These are phyloP conservation scores for Trematocara nigrifrons DNA, from an alignment of 2,113 vertebrate species.

Conservation along the genomic window DNA sequence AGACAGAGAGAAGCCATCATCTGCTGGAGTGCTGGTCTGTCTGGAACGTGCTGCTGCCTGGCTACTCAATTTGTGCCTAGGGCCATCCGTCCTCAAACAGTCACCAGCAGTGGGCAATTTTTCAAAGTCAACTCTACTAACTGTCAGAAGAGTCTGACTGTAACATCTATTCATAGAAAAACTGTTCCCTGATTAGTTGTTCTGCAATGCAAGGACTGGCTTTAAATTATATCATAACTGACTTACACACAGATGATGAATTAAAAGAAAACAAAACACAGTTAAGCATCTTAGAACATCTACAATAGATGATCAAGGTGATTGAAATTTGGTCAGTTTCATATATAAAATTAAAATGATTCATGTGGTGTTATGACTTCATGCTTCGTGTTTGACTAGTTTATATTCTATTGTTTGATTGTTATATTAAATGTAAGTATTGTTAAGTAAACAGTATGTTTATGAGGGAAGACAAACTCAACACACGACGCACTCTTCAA, in stretches of 20 bases:
- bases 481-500: neutral
- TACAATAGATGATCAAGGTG: neutral
- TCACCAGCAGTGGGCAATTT: neutral
- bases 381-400: neutral
- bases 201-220: neutral
- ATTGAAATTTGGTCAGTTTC: neutral
- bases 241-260: neutral
- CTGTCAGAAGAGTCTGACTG: neutral
- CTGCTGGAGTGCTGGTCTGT: neutral
- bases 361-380: neutral
- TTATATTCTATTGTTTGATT: neutral
- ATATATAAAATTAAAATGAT: neutral
- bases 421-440: neutral
- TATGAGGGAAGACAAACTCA: neutral
- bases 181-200: neutral
- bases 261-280: neutral
- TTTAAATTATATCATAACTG: neutral
- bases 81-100: slow-evolving; percentile 16
- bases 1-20: neutral
- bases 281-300: neutral
- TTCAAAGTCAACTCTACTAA: slow-evolving; percentile 3
- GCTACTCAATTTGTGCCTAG: neutral
- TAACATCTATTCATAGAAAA: neutral
- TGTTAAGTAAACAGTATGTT: neutral
- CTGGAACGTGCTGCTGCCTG: neutral